Evolutionary conservation across 1,140 invertebrate species (phyloP), one percentile per base, ranked within the genome.

Genomic region (Drosophila azteca): DNA sequence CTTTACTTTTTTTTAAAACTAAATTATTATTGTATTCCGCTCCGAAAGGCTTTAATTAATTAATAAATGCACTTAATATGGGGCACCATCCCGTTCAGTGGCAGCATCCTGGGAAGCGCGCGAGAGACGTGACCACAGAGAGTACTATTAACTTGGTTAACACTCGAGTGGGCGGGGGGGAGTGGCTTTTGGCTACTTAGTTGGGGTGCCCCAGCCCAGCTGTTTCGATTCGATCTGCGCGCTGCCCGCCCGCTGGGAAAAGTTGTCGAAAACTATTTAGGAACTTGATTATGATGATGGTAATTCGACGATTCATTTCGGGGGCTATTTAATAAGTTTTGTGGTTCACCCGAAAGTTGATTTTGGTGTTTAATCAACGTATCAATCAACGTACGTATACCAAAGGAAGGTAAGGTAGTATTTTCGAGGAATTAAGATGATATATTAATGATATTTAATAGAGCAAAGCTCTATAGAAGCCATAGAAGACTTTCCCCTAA

Each of bases 81-180:
- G 11, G 11, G 1, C 5, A 26, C 5, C 4, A 1, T 26, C 13
- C 13, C 35, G 35, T 13, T 39, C 4, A 13, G 35, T 13, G 11
- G 3, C 5, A 39, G 35, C 35, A 5, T 4, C 13, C 11, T 39
- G 2, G 11, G 35, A 13, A 20, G 17, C 35, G 35, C 11, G 35
- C 35, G 35, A 13, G 35, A 13, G 35, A 39, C 35, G 35, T 39
- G 35, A 39, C 35, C 35, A 2, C 35, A 39, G 35, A 67, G 59
- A 70, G 63, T 69, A 73, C 63, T 73, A 73, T 57, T 73, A 64
- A 73, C 69, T 73, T 45, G 70, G 58, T 50, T 57, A 64, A 70
- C 65, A 5, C 67, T 70, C 50, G 67, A 58, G 22, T 48, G 65
- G 17, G 8, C 13, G 31, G 7, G 31, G 11, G 31, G 11, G 9